These are phyloP conservation scores for Dicaeum eximium DNA, from an alignment of 2,113 vertebrate species.

Conservation along the genomic window DNA sequence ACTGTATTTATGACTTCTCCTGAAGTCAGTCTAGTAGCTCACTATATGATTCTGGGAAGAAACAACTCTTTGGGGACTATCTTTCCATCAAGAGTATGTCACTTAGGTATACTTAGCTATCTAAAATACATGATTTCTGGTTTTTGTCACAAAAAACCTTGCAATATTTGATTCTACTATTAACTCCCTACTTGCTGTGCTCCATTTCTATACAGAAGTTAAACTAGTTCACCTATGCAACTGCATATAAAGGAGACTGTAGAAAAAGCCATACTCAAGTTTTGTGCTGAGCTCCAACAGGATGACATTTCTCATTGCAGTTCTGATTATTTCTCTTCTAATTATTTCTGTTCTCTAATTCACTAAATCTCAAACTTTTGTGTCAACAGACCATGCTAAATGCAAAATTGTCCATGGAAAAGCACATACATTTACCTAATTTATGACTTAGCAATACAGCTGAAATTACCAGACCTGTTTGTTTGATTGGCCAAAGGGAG, in stretches of 20 bases:
- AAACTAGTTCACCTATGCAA: background rate
- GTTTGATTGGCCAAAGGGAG: background rate
- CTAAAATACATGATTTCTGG: background rate
- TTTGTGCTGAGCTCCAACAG: background rate
- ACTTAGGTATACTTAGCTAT: background rate
- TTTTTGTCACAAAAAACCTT: background rate
- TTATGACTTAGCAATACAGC: background rate
- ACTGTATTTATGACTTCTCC: background rate
- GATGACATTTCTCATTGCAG: background rate
- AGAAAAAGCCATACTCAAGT: background rate
- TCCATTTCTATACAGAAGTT: background rate
- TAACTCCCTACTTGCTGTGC: background rate
- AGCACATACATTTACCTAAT: background rate
- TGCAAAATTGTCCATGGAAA: background rate
- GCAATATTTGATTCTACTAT: background rate
- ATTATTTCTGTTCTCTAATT: background rate
- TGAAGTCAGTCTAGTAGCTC: background rate
- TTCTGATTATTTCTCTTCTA: background rate
- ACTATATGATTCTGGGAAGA: background rate
- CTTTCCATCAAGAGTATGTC: background rate
- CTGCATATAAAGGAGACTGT: background rate
- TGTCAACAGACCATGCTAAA: background rate
- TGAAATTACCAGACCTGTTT: background rate
- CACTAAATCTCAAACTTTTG: background rate
- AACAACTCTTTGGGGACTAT: background rate